A percentile compares a stretch with the other conserved stretches of the same genome.
These are phyloP conservation scores for Pao palembangensis DNA, from an alignment of 2,113 vertebrate species.

Conservation along the genomic window DNA sequence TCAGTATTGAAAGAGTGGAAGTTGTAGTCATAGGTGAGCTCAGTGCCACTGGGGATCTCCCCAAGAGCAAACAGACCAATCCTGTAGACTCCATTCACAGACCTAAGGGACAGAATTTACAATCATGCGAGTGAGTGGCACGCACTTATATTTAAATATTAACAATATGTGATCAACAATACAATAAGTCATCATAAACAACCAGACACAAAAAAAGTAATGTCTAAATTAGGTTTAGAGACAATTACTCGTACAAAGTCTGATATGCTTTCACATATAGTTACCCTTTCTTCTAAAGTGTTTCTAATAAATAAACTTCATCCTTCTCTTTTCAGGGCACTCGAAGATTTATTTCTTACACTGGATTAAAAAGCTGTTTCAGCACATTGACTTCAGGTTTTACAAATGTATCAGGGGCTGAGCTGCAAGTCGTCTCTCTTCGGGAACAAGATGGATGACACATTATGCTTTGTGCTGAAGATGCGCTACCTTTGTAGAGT, in stretches of 20 bases:
- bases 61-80: conserved; percentile 95
- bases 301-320: conserved; percentile 45
- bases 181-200: too few species aligned
- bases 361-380: conserved; percentile 59
- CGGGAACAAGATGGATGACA: conserved; percentile 69
- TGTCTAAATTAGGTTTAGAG: too few species aligned
- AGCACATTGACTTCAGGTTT: conserved; percentile 61
- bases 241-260: too few species aligned
- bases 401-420: conserved; percentile 67
- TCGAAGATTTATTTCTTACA: conserved; percentile 66
- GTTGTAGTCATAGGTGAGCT: conserved; percentile 98
- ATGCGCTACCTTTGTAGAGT: conserved; percentile 50
- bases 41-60: conserved; percentile 89
- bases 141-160: not conserved
- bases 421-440: conserved; percentile 68
- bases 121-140: not conserved
- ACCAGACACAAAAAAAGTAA: too few species aligned
- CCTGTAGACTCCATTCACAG: conserved; percentile 94
- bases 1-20: conserved; percentile 98
- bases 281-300: too few species aligned
- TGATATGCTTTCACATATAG: too few species aligned
- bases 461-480: conserved; percentile 60
- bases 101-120: conserved; percentile 73
- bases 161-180: too few species aligned
- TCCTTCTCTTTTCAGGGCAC: conserved; percentile 41